phyloP scores from a whole-genome alignment of 2,113 vertebrate species.

The Platycercus adscitus region DNA sequence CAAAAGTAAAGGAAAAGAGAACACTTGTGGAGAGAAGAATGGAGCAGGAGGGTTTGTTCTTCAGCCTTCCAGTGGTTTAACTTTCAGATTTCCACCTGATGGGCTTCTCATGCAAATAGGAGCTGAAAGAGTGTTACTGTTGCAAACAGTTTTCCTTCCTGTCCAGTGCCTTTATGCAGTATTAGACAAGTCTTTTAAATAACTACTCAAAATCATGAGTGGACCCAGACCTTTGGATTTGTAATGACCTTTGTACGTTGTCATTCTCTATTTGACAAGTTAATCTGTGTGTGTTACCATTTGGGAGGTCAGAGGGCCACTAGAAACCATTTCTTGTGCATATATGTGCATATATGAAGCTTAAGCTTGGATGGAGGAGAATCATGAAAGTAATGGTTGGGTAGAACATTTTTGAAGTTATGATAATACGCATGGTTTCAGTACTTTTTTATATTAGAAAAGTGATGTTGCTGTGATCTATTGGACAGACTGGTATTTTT shows the following conservation, averaged over 20 bases:
- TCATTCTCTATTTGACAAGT: background rate
- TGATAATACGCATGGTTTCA: background rate
- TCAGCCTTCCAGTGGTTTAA: background rate
- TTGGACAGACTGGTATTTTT: background rate
- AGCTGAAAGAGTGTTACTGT: background rate
- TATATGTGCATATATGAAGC: rapidly evolving
- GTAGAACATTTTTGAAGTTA: background rate
- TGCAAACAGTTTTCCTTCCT: background rate
- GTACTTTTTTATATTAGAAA: background rate
- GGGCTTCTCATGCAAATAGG: background rate
- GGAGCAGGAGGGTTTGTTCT: background rate
- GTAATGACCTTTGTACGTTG: constrained; percentile 19
- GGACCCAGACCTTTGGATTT: background rate
- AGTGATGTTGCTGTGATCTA: background rate
- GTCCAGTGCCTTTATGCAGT: background rate
- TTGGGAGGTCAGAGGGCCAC: background rate
- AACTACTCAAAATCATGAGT: background rate
- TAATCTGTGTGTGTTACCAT: background rate
- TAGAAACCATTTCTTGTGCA: background rate
- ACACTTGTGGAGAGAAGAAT: background rate
- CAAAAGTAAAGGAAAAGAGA: background rate
- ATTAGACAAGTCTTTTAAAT: background rate
- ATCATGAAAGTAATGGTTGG: background rate
- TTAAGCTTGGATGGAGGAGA: background rate
- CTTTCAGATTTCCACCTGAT: background rate